Conservation (phyloP, 1,140 invertebrate genomes). For the Lethrus apterus region DNA sequence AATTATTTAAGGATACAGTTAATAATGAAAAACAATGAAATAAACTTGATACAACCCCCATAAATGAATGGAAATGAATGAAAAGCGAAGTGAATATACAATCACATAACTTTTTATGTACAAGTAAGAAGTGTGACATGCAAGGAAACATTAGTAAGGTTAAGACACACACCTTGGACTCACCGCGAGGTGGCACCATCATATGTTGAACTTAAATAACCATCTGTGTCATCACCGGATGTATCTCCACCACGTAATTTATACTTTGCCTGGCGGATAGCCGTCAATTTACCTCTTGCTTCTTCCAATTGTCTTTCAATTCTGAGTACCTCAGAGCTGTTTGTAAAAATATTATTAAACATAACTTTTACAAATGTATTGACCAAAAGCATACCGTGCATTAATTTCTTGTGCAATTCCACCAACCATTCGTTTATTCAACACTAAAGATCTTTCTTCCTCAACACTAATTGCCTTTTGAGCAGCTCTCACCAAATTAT, state of each 20-base stretch:
- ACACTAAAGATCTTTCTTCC: conserved; percentile 81
- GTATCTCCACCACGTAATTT: conserved; percentile 51
- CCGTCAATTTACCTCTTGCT: conserved; percentile 79
- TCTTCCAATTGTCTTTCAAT: conserved; percentile 92
- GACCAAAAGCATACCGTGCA: conserved; percentile 43
- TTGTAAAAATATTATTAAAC: conserved; percentile 13
- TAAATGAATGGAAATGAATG: background rate
- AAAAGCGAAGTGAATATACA: background rate
- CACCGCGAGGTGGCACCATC: conserved; percentile 36
- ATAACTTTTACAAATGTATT: background rate
- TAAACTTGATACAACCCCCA: no score
- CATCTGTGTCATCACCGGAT: conserved; percentile 39
- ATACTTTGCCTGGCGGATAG: conserved; percentile 79
- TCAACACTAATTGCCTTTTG: conserved; percentile 88
- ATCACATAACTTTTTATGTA: background rate
- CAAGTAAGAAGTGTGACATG: conserved; percentile 2
- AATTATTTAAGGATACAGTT: no score
- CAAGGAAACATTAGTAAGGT: conserved; percentile 24
- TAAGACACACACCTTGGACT: conserved; percentile 39
- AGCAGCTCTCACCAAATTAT: conserved; percentile 90
- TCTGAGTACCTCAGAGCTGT: conserved; percentile 73
- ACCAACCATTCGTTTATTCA: conserved; percentile 88
- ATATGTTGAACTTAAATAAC: conserved; percentile 34
- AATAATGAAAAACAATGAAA: no score
- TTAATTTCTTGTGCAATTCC: conserved; percentile 91